Base-by-base conservation (phyloP, 2,797 vertebrate genomes). In the Pteropus rufus region DNA sequence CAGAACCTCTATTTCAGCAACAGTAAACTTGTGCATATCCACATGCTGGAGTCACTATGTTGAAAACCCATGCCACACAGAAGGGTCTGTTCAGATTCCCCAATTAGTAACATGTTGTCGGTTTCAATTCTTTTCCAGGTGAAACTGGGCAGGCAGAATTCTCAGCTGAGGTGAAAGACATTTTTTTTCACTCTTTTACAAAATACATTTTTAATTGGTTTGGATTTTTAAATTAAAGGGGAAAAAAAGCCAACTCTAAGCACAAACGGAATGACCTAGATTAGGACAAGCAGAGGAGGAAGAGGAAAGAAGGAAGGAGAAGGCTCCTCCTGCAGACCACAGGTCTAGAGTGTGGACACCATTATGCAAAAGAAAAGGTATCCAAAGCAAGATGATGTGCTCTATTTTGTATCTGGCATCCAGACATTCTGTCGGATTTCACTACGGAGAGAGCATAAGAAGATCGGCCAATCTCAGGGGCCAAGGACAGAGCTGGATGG, bases 141-240 rank as follows among this genome's bases (percentile, higher is more conserved):
- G 79, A 96, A 96, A 94, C 0, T 54, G 91, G 76, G 52, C 89
- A 96, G 89, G 49, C 10, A 21, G 87, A 93, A 96, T 67, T 93
- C 96, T 93, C 87, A 36, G 52, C 87, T 93, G 60, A 94, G 58
- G 96, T 92, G 67, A 96, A 91, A 89, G 76, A 87, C 52, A 1
- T 62, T 70, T 86, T 95, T 64, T 52, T 18, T 49, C 36, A 81
- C 58, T 86, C 56, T 90, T 95, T 90, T 92, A 87, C 84, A 93
- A 97, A 95, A 96, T 80, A 88, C 8, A 81, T 95, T 89, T 96
- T 97, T 97, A 97, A 97, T 96, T 97, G 77, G 75, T 88, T 96
- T 60, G 77, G 67, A 93, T 93, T 94, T 93, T 79, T 29, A 93
- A 94, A 95, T 69, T 6, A 67, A 60, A 69, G 36, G 3, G 3